Base-by-base conservation (phyloP, 2,888 invertebrate species). In the Pseudococcus viburni region DNA sequence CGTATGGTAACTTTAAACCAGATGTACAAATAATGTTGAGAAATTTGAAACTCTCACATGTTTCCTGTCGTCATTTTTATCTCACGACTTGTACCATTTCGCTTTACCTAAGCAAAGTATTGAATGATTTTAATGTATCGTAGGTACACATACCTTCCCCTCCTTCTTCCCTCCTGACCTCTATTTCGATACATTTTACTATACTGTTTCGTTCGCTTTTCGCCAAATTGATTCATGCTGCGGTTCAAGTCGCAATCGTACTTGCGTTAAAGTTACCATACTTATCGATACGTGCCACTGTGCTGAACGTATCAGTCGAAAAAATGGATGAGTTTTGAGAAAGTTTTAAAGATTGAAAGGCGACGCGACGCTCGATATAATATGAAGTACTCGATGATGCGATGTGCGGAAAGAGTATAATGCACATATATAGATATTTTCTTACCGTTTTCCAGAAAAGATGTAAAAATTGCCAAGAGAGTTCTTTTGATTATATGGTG, bases 331-430 rank as follows among this genome's bases (percentile, higher is more conserved):
- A 83, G 46, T 83, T 42, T 83, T 83, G 46, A 46, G 19, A 83
- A 83, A 83, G 80, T 83, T 83, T 83, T 19, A 46, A 83, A 83
- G 80, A 83, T 83, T 83, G 80, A 83, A 83, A 83, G 80, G 46
- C 80, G 46, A 83, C 46, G 80, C 42, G 64, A 64, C 64, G 22
- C 64, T 64, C 64, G 64, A 64, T 64, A 64, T 64, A 64, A 64
- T 83, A 83, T 83, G 80, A 83, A 83, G n/a, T 39, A 83, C 42
- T 6, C 15, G 17, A 73, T 19, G 73, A 73, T 22, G 9, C 22
- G n/a, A 39, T 19, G 77, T 39, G 77, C 39, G n/a, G 77, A 39
- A 77, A 77, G 39, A 77, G 39, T 39, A 77, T 77, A 77, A 22
- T 64, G 12, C 12, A 64, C 22, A 64, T 59, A 6, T 59, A 59